Conservation (phyloP, 2,113 vertebrate species). For the Cardinalis cardinalis region DNA sequence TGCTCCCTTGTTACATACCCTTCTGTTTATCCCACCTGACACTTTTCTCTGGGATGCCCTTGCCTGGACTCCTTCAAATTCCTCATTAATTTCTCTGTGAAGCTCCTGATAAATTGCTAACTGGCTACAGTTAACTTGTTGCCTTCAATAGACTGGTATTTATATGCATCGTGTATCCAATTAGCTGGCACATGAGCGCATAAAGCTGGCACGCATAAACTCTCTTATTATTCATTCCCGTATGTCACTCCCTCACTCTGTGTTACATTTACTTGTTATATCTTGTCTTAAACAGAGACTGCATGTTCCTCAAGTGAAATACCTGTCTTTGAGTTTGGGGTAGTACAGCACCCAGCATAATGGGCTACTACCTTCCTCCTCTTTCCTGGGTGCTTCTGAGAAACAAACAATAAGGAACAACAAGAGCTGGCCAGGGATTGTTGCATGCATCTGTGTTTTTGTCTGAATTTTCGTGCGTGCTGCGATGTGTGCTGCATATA, state of each 20-base stretch:
- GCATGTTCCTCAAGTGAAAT: neutral
- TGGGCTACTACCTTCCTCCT: neutral
- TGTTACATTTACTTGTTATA: neutral
- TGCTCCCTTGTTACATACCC: neutral
- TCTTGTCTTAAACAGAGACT: neutral
- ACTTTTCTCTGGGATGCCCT: neutral
- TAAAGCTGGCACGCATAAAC: conserved; percentile 24
- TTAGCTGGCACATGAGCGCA: conserved; percentile 1
- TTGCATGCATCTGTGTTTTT: conserved; percentile 60
- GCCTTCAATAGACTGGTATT: conserved; percentile 3
- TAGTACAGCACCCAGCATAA: neutral
- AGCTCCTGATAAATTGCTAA: neutral
- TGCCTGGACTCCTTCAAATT: neutral
- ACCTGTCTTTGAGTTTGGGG: neutral
- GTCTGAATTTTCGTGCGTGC: conserved; percentile 63
- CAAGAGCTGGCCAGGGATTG: neutral
- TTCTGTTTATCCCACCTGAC: neutral
- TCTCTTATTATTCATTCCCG: conserved; percentile 46
- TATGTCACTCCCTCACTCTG: conserved; percentile 28
- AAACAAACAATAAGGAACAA: neutral
- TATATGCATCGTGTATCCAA: conserved; percentile 26
- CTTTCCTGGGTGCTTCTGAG: neutral
- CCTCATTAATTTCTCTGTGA: neutral
- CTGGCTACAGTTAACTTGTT: conserved; percentile 2
- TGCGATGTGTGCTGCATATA: conserved; percentile 63